Evolutionary conservation across 92 coral and sea anemone genomes (phyloP), one percentile per base, ranked within the genome.

Genomic region (Meandrina meandrites): DNA sequence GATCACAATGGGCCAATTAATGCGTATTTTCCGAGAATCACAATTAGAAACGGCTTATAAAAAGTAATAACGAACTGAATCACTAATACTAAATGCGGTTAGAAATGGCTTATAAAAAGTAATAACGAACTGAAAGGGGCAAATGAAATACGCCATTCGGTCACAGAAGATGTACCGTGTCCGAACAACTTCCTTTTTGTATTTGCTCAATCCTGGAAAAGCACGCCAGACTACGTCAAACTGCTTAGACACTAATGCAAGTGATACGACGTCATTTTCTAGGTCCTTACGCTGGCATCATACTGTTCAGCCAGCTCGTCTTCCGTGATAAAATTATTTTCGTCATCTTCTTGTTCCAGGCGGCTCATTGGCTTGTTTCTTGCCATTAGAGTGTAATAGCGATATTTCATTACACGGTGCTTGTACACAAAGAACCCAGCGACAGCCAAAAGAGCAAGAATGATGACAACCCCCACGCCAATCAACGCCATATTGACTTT

Each of bases 291-390:
- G 27, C 40, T 30, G n/a, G 3, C 67, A 5, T 28, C 21, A 8
- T 17, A 62, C 15, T 62, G 67, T 21, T 62, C 64, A 62, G 66
- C 76, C 3, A 76, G 82, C 36, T 86, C 79, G 79, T 86, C 85
- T 11, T 66, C 88, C 6, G 32, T 7, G 32, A 86, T 78, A 84
- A 84, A 74, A 60, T 84, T 31, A 60, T 34, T 31, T 17, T 94
- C 98, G 54, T 94, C 98, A 21, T 94, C 95, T 57, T 95, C 98
- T 47, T 92, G 94, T 28, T 87, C 90, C 31, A 95, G 91, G 27
- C 90, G 89, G 82, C 98, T 95, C 98, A 95, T 93, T 53, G 98
- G 98, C 36, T 95, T 95, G 86, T 95, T 87, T 19, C 96, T 89
- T 36, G 98, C 86, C 57, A 94, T 57, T 75, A 85, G 79, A 51